Percentiles rank a stretch among this genome's conserved stretches.
phyloP scores from a whole-genome alignment of 2,888 invertebrate genomes.

The Cinara cedri region DNA sequence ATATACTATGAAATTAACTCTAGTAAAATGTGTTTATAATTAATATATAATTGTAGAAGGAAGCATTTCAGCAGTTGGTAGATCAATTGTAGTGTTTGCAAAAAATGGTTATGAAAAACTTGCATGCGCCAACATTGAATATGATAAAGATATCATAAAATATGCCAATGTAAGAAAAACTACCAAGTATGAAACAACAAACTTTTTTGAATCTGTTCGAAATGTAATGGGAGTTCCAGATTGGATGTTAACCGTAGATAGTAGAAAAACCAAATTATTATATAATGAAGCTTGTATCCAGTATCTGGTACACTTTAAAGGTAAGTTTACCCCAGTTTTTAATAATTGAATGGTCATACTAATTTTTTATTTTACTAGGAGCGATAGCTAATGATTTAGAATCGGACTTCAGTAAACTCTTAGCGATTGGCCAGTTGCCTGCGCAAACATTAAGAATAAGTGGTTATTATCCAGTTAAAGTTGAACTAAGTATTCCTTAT shows the following conservation, averaged over 20 bases:
- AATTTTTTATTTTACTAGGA: conserved; percentile 64
- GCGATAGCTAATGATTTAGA: conserved; percentile 80
- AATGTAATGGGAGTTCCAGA: conserved; percentile 84
- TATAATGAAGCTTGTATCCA: conserved; percentile 83
- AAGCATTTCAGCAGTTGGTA: conserved; percentile 76
- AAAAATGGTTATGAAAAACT: conserved; percentile 76
- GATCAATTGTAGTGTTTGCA: conserved; percentile 83
- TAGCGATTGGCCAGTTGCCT: conserved; percentile 76
- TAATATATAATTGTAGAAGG: conserved; percentile 64
- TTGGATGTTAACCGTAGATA: conserved; percentile 88
- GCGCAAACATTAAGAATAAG: conserved; percentile 79
- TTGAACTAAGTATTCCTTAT: conserved; percentile 75
- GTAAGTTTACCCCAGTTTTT: conserved; percentile 61
- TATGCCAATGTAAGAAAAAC: conserved; percentile 86
- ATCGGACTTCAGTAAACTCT: conserved; percentile 77
- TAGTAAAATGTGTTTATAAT: not conserved
- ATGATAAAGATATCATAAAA: conserved; percentile 88
- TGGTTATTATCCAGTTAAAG: conserved; percentile 70
- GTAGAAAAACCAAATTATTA: conserved; percentile 76
- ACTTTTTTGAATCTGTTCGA: conserved; percentile 82
- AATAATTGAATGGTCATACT: not conserved
- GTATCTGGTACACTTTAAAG: conserved; percentile 84
- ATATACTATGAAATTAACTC: not conserved
- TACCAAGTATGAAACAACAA: conserved; percentile 85
- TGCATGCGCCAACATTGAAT: conserved; percentile 90